Base-by-base conservation (phyloP, 2,113 vertebrate genomes). In the Eublepharis macularius region DNA sequence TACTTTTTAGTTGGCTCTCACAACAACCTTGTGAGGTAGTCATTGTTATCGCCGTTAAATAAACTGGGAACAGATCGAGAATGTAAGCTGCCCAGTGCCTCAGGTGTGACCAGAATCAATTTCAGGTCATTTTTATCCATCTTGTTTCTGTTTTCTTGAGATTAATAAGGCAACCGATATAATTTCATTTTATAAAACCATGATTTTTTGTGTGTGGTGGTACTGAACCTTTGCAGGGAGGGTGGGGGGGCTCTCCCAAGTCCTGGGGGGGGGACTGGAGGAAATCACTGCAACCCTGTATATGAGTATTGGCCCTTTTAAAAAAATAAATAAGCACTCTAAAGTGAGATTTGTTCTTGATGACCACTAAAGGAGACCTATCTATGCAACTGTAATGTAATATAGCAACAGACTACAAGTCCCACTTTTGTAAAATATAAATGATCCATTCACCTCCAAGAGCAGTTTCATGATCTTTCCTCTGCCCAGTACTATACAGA, bases 391-490 rank as follows among this genome's bases (percentile, higher is more conserved):
- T 77, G 73, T 77, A 0, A 0, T 76, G 4, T 39, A 24, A 75
- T 36, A 63, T 4, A 41, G 36, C 41, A 41, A 43, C 36, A 84
- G 76, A 68, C 72, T 24, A 13, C 34, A 84, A 3, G 21, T 0
- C 0, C 54, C 0, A 0, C 2, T n/a, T n/a, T 21, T 12, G 8
- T 39, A 79, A 54, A 39, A 72, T 19, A 32, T 80, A 24, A 70
- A 34, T 68, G 43, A 79, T 77, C 8, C 60, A 76, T 41, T n/a
- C 63, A 36, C 8, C 65, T 88, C 78, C 83, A 57, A 0, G 0
- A 82, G 73, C 86, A 24, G 54, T 72, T 81, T 72, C 2, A 43
- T n/a, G 13, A 81, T 5, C 7, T 87, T 84, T 80, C 34, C 75
- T 34, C 65, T n/a, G n/a, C 72, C 29, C 66, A 9, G 11, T n/a